These are phyloP conservation scores for Yoshiicerus persimilis DNA, from an alignment of 1,140 invertebrate genomes.

Conservation along the genomic window DNA sequence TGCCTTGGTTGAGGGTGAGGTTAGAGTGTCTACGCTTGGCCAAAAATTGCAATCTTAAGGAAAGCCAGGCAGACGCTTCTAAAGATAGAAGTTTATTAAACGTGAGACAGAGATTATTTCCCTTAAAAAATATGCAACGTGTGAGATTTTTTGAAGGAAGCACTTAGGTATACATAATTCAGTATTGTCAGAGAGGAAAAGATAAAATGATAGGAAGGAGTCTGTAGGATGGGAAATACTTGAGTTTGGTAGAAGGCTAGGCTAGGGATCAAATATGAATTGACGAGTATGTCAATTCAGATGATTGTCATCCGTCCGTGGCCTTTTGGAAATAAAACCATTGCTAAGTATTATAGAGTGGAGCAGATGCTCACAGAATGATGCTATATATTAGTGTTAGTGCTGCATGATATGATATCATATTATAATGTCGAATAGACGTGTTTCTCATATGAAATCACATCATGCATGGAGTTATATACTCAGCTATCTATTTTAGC, in stretches of 20 bases:
- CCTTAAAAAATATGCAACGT: neutral
- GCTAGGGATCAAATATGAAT: neutral
- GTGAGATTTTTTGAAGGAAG: neutral
- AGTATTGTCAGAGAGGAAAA: neutral
- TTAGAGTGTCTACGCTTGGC: neutral
- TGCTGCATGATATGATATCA: neutral
- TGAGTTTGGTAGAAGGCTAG: neutral
- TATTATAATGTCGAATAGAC: neutral
- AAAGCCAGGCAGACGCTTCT: neutral
- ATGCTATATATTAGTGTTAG: neutral
- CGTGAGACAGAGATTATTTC: neutral
- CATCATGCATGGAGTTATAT: no score
- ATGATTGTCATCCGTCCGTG: neutral
- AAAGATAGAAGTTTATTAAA: neutral
- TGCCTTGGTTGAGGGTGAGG: neutral
- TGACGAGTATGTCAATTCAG: constrained; percentile 2
- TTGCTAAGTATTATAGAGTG: neutral
- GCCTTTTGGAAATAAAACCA: neutral
- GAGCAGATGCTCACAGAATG: neutral
- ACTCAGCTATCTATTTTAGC: neutral
- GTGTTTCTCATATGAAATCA: neutral
- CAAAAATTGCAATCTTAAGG: neutral
- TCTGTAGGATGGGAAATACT: neutral
- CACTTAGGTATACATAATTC: neutral
- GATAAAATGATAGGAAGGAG: neutral